These are phyloP conservation scores for Cheilosia impressa DNA, from an alignment of 2,888 invertebrate genomes.

Conservation along the genomic window DNA sequence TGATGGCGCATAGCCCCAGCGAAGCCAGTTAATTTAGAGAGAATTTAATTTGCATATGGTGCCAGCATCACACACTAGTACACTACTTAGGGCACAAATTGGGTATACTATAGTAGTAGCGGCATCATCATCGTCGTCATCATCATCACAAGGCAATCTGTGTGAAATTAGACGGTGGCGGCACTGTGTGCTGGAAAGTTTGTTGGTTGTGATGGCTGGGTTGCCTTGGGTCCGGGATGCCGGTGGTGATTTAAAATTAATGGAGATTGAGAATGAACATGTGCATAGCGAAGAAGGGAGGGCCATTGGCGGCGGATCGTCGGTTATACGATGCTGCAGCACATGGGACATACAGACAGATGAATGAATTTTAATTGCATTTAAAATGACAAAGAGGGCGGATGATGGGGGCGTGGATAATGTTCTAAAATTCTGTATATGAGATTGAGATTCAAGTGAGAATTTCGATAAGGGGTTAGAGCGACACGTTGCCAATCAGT, in stretches of 20 bases:
- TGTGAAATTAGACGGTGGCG: slow-evolving; percentile 58
- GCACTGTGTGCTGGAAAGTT: slow-evolving; percentile 38
- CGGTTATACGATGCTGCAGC: slow-evolving; percentile 9
- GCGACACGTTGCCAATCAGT: neutral
- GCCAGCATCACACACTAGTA: slow-evolving; percentile 50
- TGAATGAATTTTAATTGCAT: slow-evolving; percentile 71
- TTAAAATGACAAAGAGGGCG: slow-evolving; percentile 40
- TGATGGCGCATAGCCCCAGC: slow-evolving; percentile 35
- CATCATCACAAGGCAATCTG: slow-evolving; percentile 53
- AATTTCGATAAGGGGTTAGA: neutral
- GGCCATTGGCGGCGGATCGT: slow-evolving; percentile 12
- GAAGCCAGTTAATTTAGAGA: slow-evolving; percentile 68
- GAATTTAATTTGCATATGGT: slow-evolving; percentile 74
- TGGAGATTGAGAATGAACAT: slow-evolving; percentile 66
- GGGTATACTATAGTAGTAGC: slow-evolving; percentile 24
- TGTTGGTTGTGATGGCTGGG: slow-evolving; percentile 24
- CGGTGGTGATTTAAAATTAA: slow-evolving; percentile 74
- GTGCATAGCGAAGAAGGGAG: neutral
- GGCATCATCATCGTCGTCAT: slow-evolving; percentile 17
- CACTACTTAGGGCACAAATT: slow-evolving; percentile 65
- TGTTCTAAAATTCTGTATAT: neutral
- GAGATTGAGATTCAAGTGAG: neutral
- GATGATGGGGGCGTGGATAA: neutral
- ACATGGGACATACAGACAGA: slow-evolving; percentile 5
- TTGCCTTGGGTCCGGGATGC: slow-evolving; percentile 52